A percentile compares a stretch with the other conserved stretches of the same genome.
These are phyloP conservation scores for Plumapathes pennacea DNA, from an alignment of 92 coral and sea anemone genomes.

Conservation along the genomic window DNA sequence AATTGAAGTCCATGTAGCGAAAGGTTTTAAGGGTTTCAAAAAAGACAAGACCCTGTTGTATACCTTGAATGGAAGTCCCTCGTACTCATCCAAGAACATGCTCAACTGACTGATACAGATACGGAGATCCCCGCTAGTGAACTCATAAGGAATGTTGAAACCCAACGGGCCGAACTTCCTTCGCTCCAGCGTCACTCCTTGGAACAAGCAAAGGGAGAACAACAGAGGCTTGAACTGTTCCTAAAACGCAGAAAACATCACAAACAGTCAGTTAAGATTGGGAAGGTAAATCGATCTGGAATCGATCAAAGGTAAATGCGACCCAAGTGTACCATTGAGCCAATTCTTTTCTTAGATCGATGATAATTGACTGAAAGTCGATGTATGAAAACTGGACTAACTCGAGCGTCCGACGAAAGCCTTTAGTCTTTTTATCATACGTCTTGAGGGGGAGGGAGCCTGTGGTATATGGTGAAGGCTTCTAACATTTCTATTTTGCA, in stretches of 20 bases:
- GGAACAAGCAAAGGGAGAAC: constrained; percentile 94
- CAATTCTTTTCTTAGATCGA: no score
- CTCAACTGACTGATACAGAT: constrained; percentile 96
- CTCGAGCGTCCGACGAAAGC: no score
- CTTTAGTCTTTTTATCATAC: no score
- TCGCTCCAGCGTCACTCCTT: constrained; percentile 95
- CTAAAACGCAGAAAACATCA: constrained; percentile 14
- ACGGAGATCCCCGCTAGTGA: constrained; percentile 92
- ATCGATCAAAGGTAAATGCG: no score
- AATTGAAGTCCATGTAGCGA: no score
- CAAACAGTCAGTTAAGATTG: background rate
- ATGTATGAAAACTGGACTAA: no score
- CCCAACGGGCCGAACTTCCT: constrained; percentile 96
- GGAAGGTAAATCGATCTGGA: background rate
- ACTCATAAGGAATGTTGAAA: constrained; percentile 95
- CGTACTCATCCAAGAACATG: constrained; percentile 96
- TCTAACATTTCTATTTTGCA: no score
- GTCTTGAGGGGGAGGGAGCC: no score
- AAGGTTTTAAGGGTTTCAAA: no score
- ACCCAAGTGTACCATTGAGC: no score
- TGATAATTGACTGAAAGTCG: no score
- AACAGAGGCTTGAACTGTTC: constrained; percentile 91
- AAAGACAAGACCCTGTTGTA: background rate
- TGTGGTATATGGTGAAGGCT: no score
- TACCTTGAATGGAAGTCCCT: constrained; percentile 95